phyloP scores from a whole-genome alignment of 2,113 vertebrate species.

The Megaceryle maxima region DNA sequence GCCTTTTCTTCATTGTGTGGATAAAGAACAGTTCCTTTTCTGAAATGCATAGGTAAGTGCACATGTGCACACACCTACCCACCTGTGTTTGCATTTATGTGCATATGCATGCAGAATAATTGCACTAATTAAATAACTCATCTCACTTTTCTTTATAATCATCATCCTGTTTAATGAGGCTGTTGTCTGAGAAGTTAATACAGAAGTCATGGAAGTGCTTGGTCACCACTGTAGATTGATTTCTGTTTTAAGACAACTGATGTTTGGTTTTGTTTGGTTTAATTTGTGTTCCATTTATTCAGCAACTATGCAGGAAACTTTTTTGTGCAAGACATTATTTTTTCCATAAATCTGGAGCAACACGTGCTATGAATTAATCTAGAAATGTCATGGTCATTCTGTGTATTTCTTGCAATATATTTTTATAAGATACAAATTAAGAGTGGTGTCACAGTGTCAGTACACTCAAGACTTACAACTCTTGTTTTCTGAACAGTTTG shows the following conservation, averaged over 20 bases:
- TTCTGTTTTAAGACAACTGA: not conserved
- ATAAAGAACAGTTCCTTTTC: constrained; percentile 52
- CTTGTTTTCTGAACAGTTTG: not conserved
- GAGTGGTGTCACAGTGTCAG: not conserved
- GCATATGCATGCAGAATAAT: constrained; percentile 26
- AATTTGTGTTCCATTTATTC: not conserved
- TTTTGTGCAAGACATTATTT: not conserved
- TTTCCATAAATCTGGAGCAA: not conserved
- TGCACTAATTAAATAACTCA: constrained; percentile 31
- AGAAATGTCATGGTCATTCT: not conserved
- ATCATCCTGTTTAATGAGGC: not conserved
- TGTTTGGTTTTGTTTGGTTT: not conserved
- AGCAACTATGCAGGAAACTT: not conserved
- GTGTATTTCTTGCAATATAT: not conserved
- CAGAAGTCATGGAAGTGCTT: constrained; percentile 10
- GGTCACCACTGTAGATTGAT: not conserved
- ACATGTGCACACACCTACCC: constrained; percentile 32
- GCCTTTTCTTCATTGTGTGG: constrained; percentile 59
- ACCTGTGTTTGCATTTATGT: constrained; percentile 24
- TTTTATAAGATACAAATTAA: not conserved
- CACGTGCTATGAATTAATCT: not conserved
- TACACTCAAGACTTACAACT: not conserved
- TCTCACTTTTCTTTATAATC: not conserved
- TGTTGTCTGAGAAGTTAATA: not conserved
- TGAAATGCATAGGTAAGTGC: constrained; percentile 59